Percentiles rank a stretch among this genome's conserved stretches.
phyloP scores from a whole-genome alignment of 2,113 vertebrate genomes.

The Mobula hypostoma region DNA sequence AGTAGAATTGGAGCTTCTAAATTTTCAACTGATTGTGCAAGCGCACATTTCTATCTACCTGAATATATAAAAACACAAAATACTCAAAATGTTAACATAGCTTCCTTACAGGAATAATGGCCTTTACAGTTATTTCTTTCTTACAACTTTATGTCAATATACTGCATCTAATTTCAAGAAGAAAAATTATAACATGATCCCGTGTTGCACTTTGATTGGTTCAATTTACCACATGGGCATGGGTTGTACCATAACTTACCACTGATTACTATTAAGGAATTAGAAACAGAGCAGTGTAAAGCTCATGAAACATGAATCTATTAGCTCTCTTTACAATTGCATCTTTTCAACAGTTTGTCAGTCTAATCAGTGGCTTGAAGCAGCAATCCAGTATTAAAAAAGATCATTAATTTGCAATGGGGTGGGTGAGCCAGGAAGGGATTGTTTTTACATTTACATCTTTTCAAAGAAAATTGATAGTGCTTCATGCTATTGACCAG shows the following conservation, averaged over 20 bases:
- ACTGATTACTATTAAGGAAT: neutral
- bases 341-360: neutral
- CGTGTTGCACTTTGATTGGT: neutral
- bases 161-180: neutral
- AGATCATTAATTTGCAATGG: neutral
- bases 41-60: neutral
- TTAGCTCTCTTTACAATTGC: neutral
- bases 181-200: neutral
- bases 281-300: neutral
- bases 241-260: constrained; percentile 15
- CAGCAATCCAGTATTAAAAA: neutral
- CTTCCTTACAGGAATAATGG: constrained; percentile 24
- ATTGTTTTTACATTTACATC: neutral
- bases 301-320: neutral
- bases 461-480: neutral
- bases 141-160: neutral
- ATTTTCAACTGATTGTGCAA: neutral
- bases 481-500: neutral
- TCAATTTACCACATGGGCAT: neutral
- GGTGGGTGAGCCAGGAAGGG: too few relatives aligned
- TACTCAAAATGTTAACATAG: neutral
- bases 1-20: neutral
- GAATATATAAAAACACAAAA: neutral
- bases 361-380: neutral
- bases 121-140: constrained; percentile 5